Evolutionary conservation across 2,113 vertebrate genomes (phyloP).

Genomic region (Hucho hucho): DNA sequence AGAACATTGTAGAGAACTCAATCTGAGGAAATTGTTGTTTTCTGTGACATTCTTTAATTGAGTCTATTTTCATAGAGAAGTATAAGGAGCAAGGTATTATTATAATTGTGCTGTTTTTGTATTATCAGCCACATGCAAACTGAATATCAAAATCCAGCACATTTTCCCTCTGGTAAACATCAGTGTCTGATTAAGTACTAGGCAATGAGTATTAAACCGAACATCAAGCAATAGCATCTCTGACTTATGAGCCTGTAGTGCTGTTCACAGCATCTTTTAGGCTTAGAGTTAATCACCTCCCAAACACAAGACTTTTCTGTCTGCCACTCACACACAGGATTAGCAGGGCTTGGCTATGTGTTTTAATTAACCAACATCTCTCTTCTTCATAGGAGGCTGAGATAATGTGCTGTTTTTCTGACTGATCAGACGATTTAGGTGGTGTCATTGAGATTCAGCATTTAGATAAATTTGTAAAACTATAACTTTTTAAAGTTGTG

Average conservation of each 20-base stretch:
- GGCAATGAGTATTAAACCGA: constrained; percentile 43
- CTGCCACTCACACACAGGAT: constrained; percentile 61
- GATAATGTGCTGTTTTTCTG: constrained; percentile 59
- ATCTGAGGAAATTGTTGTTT: constrained; percentile 53
- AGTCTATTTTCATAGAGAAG: constrained; percentile 24
- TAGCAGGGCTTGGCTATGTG: constrained; percentile 50
- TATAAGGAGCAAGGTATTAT: not conserved
- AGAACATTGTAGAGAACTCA: constrained; percentile 46
- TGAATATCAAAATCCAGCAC: constrained; percentile 47
- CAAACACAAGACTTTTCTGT: constrained; percentile 60
- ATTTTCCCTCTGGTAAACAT: constrained; percentile 54
- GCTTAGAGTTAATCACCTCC: constrained; percentile 66
- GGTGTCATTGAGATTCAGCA: constrained; percentile 50
- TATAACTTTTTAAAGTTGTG: not conserved
- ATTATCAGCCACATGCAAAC: constrained; percentile 49
- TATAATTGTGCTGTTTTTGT: constrained; percentile 25
- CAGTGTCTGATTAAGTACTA: constrained; percentile 57
- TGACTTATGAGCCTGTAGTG: constrained; percentile 53
- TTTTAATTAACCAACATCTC: constrained; percentile 63
- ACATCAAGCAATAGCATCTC: constrained; percentile 49
- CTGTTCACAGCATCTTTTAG: constrained; percentile 63
- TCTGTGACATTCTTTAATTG: constrained; percentile 45
- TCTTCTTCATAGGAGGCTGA: constrained; percentile 50
- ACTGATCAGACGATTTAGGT: constrained; percentile 52
- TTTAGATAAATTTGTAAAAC: constrained; percentile 44